Base-by-base conservation (phyloP, 2,797 vertebrate genomes). In the Megaceryle alcyon region DNA sequence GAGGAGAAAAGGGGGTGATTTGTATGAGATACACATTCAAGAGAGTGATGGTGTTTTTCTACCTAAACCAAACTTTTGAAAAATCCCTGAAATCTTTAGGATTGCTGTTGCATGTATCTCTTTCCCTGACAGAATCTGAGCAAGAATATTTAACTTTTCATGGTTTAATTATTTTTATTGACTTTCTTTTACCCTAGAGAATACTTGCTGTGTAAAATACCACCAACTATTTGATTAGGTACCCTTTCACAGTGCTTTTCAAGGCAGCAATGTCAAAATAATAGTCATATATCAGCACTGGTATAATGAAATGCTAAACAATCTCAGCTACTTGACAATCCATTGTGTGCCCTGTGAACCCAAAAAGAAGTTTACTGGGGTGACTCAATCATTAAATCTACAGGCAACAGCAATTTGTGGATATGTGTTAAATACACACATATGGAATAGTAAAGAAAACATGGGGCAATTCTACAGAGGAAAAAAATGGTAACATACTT, bases 81-180 rank as follows among this genome's bases (percentile, higher is more conserved):
- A 83, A 71, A 31, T 1, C 14, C 4, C 12, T 33, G n/a, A 71
- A 90, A 82, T 76, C 85, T 79, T 72, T 56, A 59, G 48, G 28
- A 56, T 69, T 83, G 21, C 29, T 23, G 82, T 85, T 54, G n/a
- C n/a, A n/a, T 44, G 44, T 26, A 7, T 83, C 33, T 63, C 60
- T 66, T 68, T 63, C 72, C 60, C 56, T 86, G 80, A 51, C 28
- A 81, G 70, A 76, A 91, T 88, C 69, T 86, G 77, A 78, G 43
- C n/a, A 79, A 54, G n/a, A 54, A 65, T 88, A 76, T 86, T 94
- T 88, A 69, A 66, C 87, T 95, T 94, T 70, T 94, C 46, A 49
- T 76, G 33, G 64, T 90, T 89, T 84, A 91, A 86, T 91, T 94
- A 82, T 90, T 95, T 94, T 86, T 92, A 91, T 90, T 94, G 66